Base-by-base conservation (phyloP, 2,113 vertebrate genomes). In the Pontoporia blainvillei region DNA sequence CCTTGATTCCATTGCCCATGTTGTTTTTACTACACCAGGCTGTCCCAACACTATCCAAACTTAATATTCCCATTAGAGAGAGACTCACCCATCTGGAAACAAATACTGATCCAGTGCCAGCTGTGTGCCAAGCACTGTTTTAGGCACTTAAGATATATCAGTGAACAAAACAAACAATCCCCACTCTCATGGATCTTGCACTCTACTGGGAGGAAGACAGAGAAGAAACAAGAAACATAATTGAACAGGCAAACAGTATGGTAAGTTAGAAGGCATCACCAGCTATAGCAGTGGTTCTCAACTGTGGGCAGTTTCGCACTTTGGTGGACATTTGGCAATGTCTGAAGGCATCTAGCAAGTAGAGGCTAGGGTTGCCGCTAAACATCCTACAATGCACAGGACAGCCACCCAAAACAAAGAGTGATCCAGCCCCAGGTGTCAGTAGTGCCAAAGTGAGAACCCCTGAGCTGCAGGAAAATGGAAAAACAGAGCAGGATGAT, bases 161-260 rank as follows among this genome's bases (percentile, higher is more conserved):
- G 44, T 20, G 62, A 76, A 59, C 21, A 92, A 66, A 91, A 52
- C 8, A 46, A 14, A 54, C 36, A 46, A 8, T 66, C 34, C n/a
- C 41, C 52, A 5, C 8, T 69, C 72, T 61, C 29, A 1, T 3
- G 1, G 44, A 3, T 9, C n/a, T 27, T 25, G 17, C 10, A 2
- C 25, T 71, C 17, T 41, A 14, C 81, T 5, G 7, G 29, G 29
- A 67, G 17, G 73, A 86, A 69, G 90, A 49, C 8, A 57, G 39
- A 52, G 31, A 15, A 57, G 36, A 91, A 67, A 72, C 8, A 39
- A 31, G 6, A 3, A 8, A 6, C 3, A 1, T 2, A 88, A 27
- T 20, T 29, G 14, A 86, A 25, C 0, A 0, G 34, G 41, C 20
- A 14, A 29, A 66, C 8, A 15, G 31, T 13, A 6, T 2, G 3